Evolutionary conservation across 2,113 vertebrate genomes (phyloP).

Genomic region (Beaufortia kweichowensis): DNA sequence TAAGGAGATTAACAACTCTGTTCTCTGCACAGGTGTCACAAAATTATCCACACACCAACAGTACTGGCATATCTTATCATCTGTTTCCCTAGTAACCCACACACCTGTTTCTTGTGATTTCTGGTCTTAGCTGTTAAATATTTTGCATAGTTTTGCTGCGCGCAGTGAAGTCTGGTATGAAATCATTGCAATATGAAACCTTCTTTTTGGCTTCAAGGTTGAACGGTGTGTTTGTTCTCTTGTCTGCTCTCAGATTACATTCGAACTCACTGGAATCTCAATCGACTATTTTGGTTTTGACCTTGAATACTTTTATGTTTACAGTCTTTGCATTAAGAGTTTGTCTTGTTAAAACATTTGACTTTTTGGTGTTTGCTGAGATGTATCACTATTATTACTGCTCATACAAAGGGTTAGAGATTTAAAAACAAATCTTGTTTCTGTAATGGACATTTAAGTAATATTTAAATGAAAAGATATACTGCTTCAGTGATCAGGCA

Average conservation of each 20-base stretch:
- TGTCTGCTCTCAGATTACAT: slow-evolving; percentile 13
- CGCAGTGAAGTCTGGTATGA: not conserved
- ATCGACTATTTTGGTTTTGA: slow-evolving; percentile 23
- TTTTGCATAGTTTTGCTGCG: not conserved
- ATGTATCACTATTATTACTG: too few species aligned
- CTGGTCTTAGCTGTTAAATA: not conserved
- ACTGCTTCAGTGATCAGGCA: too few species aligned
- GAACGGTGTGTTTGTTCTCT: not conserved
- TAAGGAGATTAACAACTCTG: slow-evolving; percentile 22
- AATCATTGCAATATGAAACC: slow-evolving; percentile 1
- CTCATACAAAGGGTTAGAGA: too few species aligned
- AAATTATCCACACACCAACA: not conserved
- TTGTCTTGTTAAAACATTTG: slow-evolving; percentile 13
- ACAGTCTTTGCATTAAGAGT: not conserved
- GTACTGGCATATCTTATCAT: not conserved
- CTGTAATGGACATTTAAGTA: too few species aligned
- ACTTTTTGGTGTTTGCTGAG: too few species aligned
- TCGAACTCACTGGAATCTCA: slow-evolving; percentile 1
- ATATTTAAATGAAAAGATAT: too few species aligned
- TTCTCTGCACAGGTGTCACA: slow-evolving; percentile 30
- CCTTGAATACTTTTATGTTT: slow-evolving; percentile 14
- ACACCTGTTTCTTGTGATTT: slow-evolving; percentile 24
- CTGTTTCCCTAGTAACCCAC: slow-evolving; percentile 12
- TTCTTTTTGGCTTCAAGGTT: not conserved
- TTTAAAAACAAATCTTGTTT: too few species aligned